Base-by-base conservation (phyloP, 1,140 invertebrate species). In the Heterodera schachtii region DNA sequence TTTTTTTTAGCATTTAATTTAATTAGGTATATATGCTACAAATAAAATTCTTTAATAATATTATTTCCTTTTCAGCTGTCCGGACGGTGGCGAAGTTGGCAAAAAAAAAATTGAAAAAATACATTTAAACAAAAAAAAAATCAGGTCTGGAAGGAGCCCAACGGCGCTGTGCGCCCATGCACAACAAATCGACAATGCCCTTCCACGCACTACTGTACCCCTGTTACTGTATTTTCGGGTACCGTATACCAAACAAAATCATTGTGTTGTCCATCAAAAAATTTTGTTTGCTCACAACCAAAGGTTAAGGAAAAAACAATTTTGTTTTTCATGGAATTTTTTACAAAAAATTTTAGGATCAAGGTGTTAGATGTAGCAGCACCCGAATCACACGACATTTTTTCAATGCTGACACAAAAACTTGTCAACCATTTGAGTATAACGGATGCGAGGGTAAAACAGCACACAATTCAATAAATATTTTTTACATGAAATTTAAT, bases 341-440 rank as follows among this genome's bases (percentile, higher is more conserved):
- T 9, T 49, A 49, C 4, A 49, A 49, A 6, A 49, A 49, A 49
- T 49, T 49, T 49, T 16, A 60, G 64, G 88, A 89, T 78, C 85
- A 89, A 16, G 88, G 88, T 8, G 88, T 89, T 41, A 70, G 88
- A 41, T 89, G 88, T 80, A 85, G 81, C 16, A 83, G 79, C 75
- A 88, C 89, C 8, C 76, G 82, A 19, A 89, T 89, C 73, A 84
- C 89, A 8, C 87, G 88, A 70, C 89, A 82, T 78, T 90, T 82
- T 80, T 89, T 89, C 89, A 89, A 89, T 73, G 84, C 86, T 6
- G 88, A 89, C 75, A 86, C 87, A 8, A 90, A 89, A 78, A 90
- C 82, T 3, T 89, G 88, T 64, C 84, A 87, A 60, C 82, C 87
- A 6, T 89, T 90, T 73, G 88, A 89, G 77, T 89, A 89, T 83